Percentiles rank a stretch among this genome's conserved stretches.
phyloP scores from a whole-genome alignment of 2,888 invertebrate genomes.

The Electrophaes corylata region DNA sequence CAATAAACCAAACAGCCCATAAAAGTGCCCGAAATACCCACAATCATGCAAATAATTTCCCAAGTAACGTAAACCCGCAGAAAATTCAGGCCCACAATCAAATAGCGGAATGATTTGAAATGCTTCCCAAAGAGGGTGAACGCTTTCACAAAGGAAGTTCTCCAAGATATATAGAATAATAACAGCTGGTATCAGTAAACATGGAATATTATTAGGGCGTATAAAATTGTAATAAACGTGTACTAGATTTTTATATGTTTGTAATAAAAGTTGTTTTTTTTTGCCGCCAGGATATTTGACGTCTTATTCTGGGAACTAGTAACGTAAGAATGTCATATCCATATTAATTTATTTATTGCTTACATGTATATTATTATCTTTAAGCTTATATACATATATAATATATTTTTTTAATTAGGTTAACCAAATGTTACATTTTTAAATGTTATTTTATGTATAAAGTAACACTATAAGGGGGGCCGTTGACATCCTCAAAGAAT shows the following conservation, averaged over 20 bases:
- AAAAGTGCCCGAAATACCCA: constrained; percentile 16
- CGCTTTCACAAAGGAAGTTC: constrained; percentile 46
- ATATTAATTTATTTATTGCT: too few relatives aligned
- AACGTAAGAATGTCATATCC: too few relatives aligned
- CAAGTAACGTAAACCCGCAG: constrained; percentile 18
- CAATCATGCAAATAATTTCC: constrained; percentile 30
- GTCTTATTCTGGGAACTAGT: constrained; percentile 43
- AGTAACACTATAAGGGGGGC: too few relatives aligned
- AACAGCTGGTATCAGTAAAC: constrained; percentile 66
- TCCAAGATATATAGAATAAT: constrained; percentile 58
- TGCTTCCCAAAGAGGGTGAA: constrained; percentile 21
- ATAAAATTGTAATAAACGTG: constrained; percentile 68
- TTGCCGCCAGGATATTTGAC: constrained; percentile 11
- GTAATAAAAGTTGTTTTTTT: constrained; percentile 56
- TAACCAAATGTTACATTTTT: too few relatives aligned
- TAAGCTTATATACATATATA: too few relatives aligned
- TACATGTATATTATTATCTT: too few relatives aligned
- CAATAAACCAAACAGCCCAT: constrained; percentile 24
- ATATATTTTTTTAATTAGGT: too few relatives aligned
- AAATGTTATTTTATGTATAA: too few relatives aligned
- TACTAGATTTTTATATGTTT: constrained; percentile 59
- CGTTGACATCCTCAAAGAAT: too few relatives aligned
- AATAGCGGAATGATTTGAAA: constrained; percentile 32
- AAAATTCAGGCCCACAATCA: constrained; percentile 20
- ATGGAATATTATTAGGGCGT: constrained; percentile 47